A percentile compares a stretch with the other conserved stretches of the same genome.
Evolutionary conservation across 2,797 vertebrate species (phyloP).

Genomic region (Pygocentrus nattereri): DNA sequence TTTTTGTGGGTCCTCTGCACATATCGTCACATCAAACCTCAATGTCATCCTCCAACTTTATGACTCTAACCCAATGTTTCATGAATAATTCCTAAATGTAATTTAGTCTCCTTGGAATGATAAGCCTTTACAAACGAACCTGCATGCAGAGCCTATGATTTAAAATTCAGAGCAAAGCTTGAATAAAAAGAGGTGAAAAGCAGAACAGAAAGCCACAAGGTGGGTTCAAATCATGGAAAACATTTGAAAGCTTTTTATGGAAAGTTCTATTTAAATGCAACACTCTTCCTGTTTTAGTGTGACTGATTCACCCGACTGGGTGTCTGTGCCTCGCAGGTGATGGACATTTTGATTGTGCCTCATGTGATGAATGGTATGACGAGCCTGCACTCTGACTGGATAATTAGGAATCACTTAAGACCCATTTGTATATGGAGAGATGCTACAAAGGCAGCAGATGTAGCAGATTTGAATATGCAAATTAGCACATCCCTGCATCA

Average conservation of each 20-base stretch:
- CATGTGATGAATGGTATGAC: background rate
- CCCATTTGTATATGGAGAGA: background rate
- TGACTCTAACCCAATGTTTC: background rate
- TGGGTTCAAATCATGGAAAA: background rate
- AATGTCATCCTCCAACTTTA: background rate
- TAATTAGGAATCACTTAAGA: slow-evolving; percentile 11
- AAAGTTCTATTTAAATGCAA: background rate
- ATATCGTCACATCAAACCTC: background rate
- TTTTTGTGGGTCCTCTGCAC: background rate
- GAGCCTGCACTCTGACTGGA: background rate
- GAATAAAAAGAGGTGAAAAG: background rate
- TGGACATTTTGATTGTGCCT: slow-evolving; percentile 5
- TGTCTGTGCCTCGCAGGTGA: background rate
- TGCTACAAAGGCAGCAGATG: no score
- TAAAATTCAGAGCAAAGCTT: background rate
- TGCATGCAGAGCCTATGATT: background rate
- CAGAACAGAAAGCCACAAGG: no score
- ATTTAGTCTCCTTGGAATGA: background rate
- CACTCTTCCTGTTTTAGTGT: background rate
- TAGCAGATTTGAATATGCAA: background rate
- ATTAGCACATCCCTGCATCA: background rate
- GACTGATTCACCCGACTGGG: background rate
- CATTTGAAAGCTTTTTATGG: background rate
- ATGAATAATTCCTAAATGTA: background rate
- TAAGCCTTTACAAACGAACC: no score